These are phyloP conservation scores for Cynopterus sphinx DNA, from an alignment of 2,797 vertebrate species.

Conservation along the genomic window DNA sequence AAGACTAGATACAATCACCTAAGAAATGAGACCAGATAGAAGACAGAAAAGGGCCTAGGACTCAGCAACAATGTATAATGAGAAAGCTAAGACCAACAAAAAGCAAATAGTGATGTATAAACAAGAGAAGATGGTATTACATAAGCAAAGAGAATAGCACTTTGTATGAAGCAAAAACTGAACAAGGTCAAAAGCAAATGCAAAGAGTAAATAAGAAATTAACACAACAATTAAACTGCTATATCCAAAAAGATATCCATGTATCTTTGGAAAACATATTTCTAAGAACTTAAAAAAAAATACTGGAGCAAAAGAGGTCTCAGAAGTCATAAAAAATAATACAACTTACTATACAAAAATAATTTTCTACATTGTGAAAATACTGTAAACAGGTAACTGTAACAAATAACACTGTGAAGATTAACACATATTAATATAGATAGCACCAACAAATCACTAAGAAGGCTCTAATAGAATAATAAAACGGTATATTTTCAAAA, in stretches of 20 bases:
- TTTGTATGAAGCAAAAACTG: not conserved
- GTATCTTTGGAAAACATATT: not conserved
- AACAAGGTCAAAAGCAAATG: not conserved
- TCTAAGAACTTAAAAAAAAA: not conserved
- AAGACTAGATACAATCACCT: conserved; percentile 34
- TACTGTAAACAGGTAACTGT: not conserved
- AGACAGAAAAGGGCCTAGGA: not conserved
- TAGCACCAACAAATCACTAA: not conserved
- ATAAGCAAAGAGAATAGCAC: not conserved
- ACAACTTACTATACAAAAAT: conserved; percentile 13
- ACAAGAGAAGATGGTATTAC: not conserved
- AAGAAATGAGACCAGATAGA: conserved; percentile 6
- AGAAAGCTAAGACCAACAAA: not conserved
- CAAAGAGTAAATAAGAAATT: not conserved
- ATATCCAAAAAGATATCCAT: conserved; percentile 1
- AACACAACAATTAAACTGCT: conserved; percentile 7
- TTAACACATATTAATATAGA: conserved; percentile 25
- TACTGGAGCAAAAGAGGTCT: not conserved
- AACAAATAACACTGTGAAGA: conserved; percentile 11
- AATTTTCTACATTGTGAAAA: not conserved
- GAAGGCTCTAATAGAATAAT: not conserved
- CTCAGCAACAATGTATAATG: not conserved
- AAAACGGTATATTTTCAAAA: conserved; percentile 18
- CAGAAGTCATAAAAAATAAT: conserved; percentile 23
- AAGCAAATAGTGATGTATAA: not conserved